Evolutionary conservation across 2,888 invertebrate species (phyloP).

Genomic region (Pammene fasciana): DNA sequence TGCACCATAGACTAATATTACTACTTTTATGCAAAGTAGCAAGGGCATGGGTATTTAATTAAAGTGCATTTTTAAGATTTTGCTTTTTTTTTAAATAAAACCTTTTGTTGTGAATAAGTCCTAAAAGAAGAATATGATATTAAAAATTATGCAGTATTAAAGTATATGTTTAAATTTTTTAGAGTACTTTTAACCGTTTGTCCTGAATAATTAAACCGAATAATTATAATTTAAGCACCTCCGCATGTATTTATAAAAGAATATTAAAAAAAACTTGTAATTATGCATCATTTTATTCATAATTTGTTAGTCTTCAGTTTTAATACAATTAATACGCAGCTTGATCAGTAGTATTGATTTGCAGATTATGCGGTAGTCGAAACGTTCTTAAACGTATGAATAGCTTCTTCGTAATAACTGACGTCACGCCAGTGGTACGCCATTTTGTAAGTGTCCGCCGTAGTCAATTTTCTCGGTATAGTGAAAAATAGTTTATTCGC

Average conservation of each 20-base stretch:
- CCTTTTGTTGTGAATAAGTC: no score
- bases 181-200: no score
- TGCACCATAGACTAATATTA: background rate
- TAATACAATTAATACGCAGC: background rate
- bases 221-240: no score
- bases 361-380: slow-evolving; percentile 5
- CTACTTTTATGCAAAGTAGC: background rate
- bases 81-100: no score
- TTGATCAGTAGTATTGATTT: background rate
- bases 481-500: slow-evolving; percentile 83
- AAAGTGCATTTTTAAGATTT: background rate
- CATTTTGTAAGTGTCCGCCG: slow-evolving; percentile 87
- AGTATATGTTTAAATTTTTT: no score
- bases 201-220: no score
- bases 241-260: no score
- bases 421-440: slow-evolving; percentile 86
- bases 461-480: slow-evolving; percentile 83
- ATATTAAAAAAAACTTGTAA: no score
- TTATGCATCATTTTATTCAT: background rate
- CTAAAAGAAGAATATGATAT: no score
- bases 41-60: background rate
- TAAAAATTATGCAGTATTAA: no score
- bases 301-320: background rate
- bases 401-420: slow-evolving; percentile 65
- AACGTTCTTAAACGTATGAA: slow-evolving; percentile 27